phyloP scores from a whole-genome alignment of 2,888 invertebrate species.

The Chalcis sispes region DNA sequence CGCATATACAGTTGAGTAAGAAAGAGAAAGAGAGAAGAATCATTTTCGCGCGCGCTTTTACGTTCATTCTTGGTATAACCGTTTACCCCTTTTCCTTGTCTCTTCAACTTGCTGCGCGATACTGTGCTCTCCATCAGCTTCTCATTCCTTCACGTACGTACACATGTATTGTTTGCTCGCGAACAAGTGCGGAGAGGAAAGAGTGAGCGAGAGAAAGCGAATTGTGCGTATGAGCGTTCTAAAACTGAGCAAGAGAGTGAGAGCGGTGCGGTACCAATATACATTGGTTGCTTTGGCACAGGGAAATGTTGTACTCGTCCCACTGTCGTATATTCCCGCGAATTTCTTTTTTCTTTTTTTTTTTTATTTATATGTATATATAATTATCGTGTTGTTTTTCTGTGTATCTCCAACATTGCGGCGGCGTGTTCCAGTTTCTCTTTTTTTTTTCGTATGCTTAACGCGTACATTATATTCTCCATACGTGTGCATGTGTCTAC shows the following conservation, averaged over 20 bases:
- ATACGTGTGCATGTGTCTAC: no score
- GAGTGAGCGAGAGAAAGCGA: background rate
- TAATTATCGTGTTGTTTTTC: background rate
- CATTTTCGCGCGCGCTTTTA: conserved; percentile 17
- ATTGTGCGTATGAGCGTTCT: no score
- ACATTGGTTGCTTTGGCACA: no score
- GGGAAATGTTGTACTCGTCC: no score
- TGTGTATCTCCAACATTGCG: background rate
- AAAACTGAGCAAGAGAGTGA: no score
- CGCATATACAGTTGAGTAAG: background rate
- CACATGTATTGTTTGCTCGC: no score
- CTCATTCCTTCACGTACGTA: no score
- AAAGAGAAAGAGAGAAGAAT: background rate
- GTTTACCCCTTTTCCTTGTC: background rate
- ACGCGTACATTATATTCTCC: no score
- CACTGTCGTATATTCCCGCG: conserved; percentile 14
- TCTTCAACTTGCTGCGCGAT: background rate
- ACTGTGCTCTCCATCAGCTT: no score
- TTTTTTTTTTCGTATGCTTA: conserved; percentile 3
- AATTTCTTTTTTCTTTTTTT: conserved; percentile 24
- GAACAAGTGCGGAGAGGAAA: background rate
- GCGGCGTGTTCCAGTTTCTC: conserved; percentile 37
- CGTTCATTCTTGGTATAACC: no score
- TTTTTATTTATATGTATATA: background rate
- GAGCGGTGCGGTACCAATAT: conserved; percentile 12